These are phyloP conservation scores for Poecilobothrus nobilitatus DNA, from an alignment of 2,888 invertebrate species.

Conservation along the genomic window DNA sequence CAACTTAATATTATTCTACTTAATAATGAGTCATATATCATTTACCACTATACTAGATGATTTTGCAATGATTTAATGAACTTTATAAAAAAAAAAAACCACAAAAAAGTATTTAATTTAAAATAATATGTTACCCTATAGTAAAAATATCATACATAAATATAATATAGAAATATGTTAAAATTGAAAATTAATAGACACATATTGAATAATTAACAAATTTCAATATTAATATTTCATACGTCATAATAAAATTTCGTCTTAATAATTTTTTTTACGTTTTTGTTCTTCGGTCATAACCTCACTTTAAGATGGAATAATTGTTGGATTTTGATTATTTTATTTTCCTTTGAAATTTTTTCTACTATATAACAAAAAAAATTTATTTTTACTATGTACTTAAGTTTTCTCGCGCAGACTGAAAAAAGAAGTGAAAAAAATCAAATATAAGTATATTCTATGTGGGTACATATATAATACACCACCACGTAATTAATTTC, in stretches of 20 bases:
- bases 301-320: not conserved
- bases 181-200: no score
- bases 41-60: no score
- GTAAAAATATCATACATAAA: no score
- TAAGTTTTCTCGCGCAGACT: not conserved
- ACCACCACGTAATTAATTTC: constrained; percentile 1
- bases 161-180: no score
- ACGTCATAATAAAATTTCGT: constrained; percentile 5
- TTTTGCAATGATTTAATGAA: no score
- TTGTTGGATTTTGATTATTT: not conserved
- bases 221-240: not conserved
- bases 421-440: not conserved
- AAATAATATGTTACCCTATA: no score
- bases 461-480: not conserved
- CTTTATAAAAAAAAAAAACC: no score
- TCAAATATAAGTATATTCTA: not conserved
- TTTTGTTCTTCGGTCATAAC: not conserved
- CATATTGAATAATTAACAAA: no score
- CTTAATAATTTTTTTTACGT: not conserved
- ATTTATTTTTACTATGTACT: not conserved
- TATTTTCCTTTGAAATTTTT: not conserved
- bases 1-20: no score
- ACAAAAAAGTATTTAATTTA: no score
- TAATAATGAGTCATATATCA: no score
- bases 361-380: not conserved